Conservation (phyloP, 2,888 invertebrate species). For the Venusia cambrica region DNA sequence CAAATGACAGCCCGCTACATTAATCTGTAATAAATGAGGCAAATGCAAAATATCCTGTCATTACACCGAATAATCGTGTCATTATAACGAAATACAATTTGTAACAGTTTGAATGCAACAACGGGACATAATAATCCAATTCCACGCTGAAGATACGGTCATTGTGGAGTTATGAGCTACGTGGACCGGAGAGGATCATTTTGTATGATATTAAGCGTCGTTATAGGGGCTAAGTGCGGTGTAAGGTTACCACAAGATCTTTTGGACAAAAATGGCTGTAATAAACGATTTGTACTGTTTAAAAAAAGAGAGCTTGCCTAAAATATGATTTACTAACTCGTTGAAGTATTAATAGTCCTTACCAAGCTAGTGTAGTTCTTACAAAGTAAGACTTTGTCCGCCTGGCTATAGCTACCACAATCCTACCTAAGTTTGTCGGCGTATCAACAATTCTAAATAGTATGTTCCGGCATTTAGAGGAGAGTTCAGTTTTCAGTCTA, state of each 20-base stretch:
- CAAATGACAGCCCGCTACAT: too few species aligned
- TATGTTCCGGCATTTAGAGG: too few species aligned
- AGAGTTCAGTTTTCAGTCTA: too few species aligned
- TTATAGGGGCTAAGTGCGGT: slow-evolving; percentile 1
- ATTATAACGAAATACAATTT: slow-evolving; percentile 30
- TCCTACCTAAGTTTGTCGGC: too few species aligned
- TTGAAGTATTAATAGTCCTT: too few species aligned
- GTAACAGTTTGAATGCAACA: slow-evolving; percentile 33
- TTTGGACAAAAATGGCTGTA: not conserved
- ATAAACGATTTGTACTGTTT: not conserved
- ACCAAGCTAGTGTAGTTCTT: too few species aligned
- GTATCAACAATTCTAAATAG: too few species aligned
- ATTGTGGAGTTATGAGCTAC: slow-evolving; percentile 12
- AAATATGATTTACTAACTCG: too few species aligned
- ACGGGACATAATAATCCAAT: slow-evolving; percentile 36
- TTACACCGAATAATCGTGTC: slow-evolving; percentile 23
- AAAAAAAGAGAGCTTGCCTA: too few species aligned
- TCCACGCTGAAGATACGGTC: slow-evolving; percentile 16
- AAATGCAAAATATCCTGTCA: slow-evolving; percentile 29
- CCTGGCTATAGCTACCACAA: too few species aligned
- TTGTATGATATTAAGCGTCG: slow-evolving; percentile 9
- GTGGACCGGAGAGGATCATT: slow-evolving; percentile 12
- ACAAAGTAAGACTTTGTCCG: too few species aligned
- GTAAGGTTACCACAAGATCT: slow-evolving; percentile 3
- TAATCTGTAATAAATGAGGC: slow-evolving; percentile 33